Evolutionary conservation across 2,113 vertebrate species (phyloP), one percentile per base, ranked within the genome.

Genomic region (Spheniscus mendiculus): DNA sequence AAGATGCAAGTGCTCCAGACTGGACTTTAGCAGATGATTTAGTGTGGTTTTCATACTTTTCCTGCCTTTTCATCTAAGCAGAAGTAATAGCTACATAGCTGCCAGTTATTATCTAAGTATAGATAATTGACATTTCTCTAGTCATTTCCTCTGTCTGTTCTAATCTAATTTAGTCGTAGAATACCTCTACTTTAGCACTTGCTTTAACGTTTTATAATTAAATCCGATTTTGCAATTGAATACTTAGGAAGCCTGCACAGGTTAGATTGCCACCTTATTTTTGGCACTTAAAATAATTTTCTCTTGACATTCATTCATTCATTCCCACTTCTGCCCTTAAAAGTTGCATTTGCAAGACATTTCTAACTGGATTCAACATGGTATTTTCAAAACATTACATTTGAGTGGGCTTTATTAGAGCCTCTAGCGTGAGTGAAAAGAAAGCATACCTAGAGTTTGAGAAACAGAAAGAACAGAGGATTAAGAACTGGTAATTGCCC

Each of bases 161-260:
- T 82, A 59, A 93, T 74, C 72, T 81, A 84, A 91, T 87, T 79
- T 38, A 79, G 69, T 26, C 70, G 61, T 44, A 89, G 59, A 74
- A 74, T 59, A 71, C 16, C 45, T 78, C 69, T 84, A 84, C 94
- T 73, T 80, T 42, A 93, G 62, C 26, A 92, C 45, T 84, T 84
- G 65, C 69, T 74, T 92, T 72, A 67, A 72, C 13, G 5, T 83
- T 89, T 63, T 40, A 42, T 90, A 96, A 87, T 95, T 95, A 95
- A 96, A 94, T 73, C 40, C 36, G 53, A 69, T 86, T 92, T 66
- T 92, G 67, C 67, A 95, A 79, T 9, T 70, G 91, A 92, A 89
- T 82, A 87, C 61, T 89, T 87, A 34, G 2, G 44, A 96, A 82
- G 71, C 38, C 77, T 63, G 65, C n/a, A 82, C 12, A 76, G n/a